These are phyloP conservation scores for Falcunculus frontatus DNA, from an alignment of 2,113 vertebrate genomes.

Conservation along the genomic window DNA sequence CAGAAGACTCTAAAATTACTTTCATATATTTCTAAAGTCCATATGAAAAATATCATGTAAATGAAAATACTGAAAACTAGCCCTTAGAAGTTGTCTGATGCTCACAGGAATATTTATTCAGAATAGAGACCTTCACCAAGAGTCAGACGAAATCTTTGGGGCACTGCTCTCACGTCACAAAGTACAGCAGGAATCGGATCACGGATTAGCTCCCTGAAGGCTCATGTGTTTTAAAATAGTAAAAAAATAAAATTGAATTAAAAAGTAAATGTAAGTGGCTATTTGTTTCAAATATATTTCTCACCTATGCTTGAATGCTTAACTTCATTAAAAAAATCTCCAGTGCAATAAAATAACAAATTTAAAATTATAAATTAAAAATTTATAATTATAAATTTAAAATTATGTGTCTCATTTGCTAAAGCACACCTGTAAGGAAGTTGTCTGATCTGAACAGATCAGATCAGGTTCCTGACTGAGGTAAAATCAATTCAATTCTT, in stretches of 20 bases:
- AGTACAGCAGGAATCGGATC: neutral
- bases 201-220: neutral
- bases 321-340: neutral
- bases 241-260: neutral
- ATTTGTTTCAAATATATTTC: neutral
- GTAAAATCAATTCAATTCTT: neutral
- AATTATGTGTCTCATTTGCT: neutral
- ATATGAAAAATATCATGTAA: neutral
- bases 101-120: neutral
- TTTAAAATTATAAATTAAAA: neutral
- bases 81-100: neutral
- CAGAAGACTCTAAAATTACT: neutral
- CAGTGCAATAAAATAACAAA: neutral
- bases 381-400: neutral
- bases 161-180: neutral
- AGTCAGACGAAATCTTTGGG: neutral
- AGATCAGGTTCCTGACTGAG: neutral
- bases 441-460: neutral
- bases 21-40: neutral
- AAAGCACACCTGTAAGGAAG: neutral
- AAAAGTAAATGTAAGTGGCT: neutral
- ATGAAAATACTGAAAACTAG: neutral
- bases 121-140: neutral
- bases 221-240: neutral
- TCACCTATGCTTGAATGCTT: no score